Percentiles rank a stretch among this genome's conserved stretches.
phyloP scores from a whole-genome alignment of 2,113 vertebrate species.

The Oreocharis arfaki region DNA sequence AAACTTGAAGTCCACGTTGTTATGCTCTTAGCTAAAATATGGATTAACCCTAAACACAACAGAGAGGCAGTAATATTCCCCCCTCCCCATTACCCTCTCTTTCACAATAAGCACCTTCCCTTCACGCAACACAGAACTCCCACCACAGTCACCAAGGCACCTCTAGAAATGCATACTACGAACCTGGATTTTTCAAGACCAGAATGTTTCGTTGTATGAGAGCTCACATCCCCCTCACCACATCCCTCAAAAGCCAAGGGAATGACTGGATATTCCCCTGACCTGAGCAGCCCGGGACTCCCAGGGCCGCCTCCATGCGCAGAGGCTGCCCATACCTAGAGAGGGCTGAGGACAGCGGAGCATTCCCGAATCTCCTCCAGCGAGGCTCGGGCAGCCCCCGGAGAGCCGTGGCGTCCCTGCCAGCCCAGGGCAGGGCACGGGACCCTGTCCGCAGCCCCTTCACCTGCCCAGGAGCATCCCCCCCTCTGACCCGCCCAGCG shows the following conservation, averaged over 20 bases:
- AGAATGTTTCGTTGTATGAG: rapidly evolving
- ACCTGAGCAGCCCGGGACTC: neutral
- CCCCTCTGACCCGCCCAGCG: rapidly evolving
- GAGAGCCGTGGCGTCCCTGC: rapidly evolving
- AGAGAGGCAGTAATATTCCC: rapidly evolving
- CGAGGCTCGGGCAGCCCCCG: rapidly evolving
- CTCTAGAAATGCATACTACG: rapidly evolving
- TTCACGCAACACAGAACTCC: no score
- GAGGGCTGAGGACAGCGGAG: rapidly evolving
- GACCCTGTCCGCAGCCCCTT: rapidly evolving
- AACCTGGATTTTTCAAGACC: rapidly evolving
- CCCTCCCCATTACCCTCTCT: rapidly evolving
- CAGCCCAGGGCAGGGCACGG: no score
- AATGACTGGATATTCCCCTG: rapidly evolving
- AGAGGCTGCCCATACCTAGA: rapidly evolving
- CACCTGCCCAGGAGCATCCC: rapidly evolving
- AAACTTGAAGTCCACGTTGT: neutral
- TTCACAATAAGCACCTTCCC: rapidly evolving
- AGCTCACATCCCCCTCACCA: neutral
- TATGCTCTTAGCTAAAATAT: neutral
- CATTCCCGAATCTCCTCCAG: rapidly evolving
- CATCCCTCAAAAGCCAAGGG: neutral
- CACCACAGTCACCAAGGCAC: no score
- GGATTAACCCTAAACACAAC: neutral
- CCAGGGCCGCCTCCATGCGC: rapidly evolving